Evolutionary conservation across 53 echinoderm and acorn worm genomes (phyloP).

Genomic region (Holothuria leucospilota): DNA sequence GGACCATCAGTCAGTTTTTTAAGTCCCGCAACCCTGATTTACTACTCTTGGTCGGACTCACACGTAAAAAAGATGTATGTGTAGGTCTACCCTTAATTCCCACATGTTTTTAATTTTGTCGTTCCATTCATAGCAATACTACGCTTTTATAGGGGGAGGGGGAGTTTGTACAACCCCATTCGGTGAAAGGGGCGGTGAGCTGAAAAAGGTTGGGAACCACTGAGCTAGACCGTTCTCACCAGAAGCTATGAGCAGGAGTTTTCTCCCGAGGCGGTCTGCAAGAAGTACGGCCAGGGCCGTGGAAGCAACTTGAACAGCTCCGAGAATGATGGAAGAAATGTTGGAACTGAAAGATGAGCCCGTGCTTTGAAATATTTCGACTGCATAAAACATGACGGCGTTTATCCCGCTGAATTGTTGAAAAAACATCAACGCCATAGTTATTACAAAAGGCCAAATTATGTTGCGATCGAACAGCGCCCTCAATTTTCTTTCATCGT

Average conservation of each 20-base stretch:
- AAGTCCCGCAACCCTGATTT: too few species aligned
- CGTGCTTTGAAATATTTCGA: constrained; percentile 82
- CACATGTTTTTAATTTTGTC: too few species aligned
- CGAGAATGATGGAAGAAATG: constrained; percentile 72
- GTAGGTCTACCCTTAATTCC: too few species aligned
- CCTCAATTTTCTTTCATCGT: constrained; percentile 22
- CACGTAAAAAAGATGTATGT: too few species aligned
- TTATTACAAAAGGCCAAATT: constrained; percentile 78
- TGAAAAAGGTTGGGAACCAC: too few species aligned
- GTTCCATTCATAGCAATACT: too few species aligned
- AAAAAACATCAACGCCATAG: constrained; percentile 85
- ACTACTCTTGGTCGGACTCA: too few species aligned
- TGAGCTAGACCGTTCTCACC: constrained; percentile 49
- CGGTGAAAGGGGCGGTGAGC: too few species aligned
- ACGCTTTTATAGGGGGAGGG: too few species aligned
- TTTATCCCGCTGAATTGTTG: constrained; percentile 99
- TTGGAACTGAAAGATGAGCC: constrained; percentile 65
- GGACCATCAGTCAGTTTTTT: too few species aligned
- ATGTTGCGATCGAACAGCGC: constrained; percentile 71
- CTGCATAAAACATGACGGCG: constrained; percentile 94
- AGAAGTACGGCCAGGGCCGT: constrained; percentile 70
- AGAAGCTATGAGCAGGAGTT: constrained; percentile 72
- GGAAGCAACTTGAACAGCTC: constrained; percentile 78
- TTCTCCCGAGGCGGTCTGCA: constrained; percentile 85
- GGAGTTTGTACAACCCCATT: too few species aligned